Percentiles rank a stretch among this genome's conserved stretches.
These are phyloP conservation scores for Zaprionus capensis DNA, from an alignment of 1,140 invertebrate species.

Conservation along the genomic window DNA sequence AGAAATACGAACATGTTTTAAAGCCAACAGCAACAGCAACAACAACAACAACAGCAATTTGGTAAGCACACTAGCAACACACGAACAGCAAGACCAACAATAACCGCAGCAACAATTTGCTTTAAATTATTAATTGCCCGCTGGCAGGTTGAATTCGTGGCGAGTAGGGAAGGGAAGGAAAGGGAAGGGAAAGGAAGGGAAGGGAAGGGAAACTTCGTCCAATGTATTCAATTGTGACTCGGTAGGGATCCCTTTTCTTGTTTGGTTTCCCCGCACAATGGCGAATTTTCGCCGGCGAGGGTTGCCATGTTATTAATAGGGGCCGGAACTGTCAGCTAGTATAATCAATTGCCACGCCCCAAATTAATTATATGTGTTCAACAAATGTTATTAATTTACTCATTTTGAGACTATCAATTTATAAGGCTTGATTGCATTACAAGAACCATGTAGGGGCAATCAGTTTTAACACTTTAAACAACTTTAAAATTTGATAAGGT, in stretches of 20 bases:
- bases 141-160: not conserved
- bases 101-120: constrained; percentile 11
- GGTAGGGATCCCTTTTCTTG: not conserved
- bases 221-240: not conserved
- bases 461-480: too few species aligned
- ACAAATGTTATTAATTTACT: not conserved
- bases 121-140: constrained; percentile 56
- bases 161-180: not conserved
- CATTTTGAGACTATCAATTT: not conserved
- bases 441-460: too few species aligned
- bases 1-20: constrained; percentile 65
- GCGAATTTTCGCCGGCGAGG: not conserved
- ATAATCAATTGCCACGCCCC: not conserved
- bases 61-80: constrained; percentile 1
- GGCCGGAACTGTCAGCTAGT: not conserved
- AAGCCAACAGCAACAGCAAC: constrained; percentile 24
- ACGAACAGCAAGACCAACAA: not conserved
- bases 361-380: not conserved
- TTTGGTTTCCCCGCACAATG: not conserved
- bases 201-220: not conserved
- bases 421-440: constrained; percentile 1
- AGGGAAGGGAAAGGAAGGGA: not conserved
- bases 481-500: too few species aligned
- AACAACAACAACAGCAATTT: not conserved
- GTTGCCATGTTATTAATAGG: not conserved